These are phyloP conservation scores for Capromys pilorides DNA, from an alignment of 2,797 vertebrate species.

Conservation along the genomic window DNA sequence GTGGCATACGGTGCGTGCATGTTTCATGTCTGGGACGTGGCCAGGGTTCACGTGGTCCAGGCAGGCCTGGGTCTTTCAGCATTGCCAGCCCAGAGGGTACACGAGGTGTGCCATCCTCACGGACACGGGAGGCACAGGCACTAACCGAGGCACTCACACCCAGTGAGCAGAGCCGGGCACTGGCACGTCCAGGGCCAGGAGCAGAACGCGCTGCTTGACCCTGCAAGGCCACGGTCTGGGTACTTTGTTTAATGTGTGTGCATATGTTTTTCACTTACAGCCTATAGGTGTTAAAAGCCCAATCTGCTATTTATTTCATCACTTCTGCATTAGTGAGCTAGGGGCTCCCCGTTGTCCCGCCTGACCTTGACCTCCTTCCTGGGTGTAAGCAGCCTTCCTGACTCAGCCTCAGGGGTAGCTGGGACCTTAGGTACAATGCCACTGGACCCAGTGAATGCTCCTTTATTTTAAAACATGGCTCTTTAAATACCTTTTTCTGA, in stretches of 20 bases:
- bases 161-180: not conserved
- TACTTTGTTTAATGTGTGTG: not conserved
- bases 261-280: not conserved
- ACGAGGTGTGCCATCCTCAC: not conserved
- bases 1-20: not conserved
- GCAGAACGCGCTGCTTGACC: too few relatives aligned
- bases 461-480: not conserved
- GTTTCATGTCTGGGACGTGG: not conserved
- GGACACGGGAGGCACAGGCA: not conserved
- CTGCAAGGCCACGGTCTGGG: too few relatives aligned
- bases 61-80: not conserved
- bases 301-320: not conserved
- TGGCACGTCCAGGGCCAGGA: not conserved
- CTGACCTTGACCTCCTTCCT: not conserved
- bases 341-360: not conserved
- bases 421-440: too few relatives aligned
- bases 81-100: not conserved
- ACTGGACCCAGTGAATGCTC: not conserved
- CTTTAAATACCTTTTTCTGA: not conserved
- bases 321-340: not conserved
- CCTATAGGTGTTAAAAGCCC: not conserved
- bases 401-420: not conserved
- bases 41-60: not conserved
- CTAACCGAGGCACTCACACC: not conserved
- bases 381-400: not conserved